A percentile compares a stretch with the other conserved stretches of the same genome.
phyloP scores from a whole-genome alignment of 2,113 vertebrate genomes.

The Pomatorhinus ruficollis region DNA sequence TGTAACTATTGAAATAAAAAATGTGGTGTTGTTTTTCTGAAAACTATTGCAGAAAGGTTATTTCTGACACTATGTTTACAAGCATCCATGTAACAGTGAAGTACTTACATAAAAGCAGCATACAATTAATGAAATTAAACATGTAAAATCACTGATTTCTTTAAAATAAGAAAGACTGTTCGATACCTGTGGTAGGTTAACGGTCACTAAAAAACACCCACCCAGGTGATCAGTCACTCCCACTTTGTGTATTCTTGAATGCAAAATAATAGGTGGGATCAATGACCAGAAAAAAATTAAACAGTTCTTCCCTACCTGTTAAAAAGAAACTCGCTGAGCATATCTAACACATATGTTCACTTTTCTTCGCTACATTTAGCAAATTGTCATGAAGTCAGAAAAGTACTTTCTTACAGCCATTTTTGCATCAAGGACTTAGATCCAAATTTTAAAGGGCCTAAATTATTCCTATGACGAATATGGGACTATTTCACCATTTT shows the following conservation, averaged over 20 bases:
- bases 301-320: neutral
- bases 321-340: neutral
- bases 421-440: neutral
- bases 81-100: neutral
- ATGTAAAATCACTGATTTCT: neutral
- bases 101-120: neutral
- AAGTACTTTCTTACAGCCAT: neutral
- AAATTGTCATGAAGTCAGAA: neutral
- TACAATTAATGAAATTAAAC: neutral
- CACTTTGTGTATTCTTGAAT: neutral
- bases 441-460: neutral
- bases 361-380: neutral
- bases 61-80: neutral
- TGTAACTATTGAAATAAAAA: neutral
- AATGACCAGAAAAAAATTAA: neutral
- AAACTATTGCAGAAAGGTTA: neutral
- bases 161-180: neutral
- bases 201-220: neutral
- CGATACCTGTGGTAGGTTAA: fast-evolving
- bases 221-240: neutral
- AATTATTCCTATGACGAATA: neutral
- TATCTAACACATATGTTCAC: neutral
- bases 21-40: neutral
- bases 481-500: neutral
- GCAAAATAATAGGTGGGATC: neutral